Conservation (phyloP, 2,797 vertebrate species). For the Crocidura indochinensis region DNA sequence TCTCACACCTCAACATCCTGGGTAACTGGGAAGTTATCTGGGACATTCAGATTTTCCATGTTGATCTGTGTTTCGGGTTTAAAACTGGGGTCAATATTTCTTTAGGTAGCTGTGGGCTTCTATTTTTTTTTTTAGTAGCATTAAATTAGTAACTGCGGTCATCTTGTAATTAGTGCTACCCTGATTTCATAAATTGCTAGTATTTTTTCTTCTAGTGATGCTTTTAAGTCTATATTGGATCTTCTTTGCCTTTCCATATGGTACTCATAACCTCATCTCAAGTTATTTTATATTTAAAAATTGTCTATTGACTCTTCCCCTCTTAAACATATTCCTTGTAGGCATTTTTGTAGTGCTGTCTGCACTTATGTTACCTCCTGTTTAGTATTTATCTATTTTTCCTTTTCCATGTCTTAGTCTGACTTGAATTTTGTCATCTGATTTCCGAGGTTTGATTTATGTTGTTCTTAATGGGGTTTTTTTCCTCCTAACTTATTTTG, state of each 20-base stretch:
- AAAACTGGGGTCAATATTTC: no score
- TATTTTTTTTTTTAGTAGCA: no score
- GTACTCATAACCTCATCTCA: conserved; percentile 4
- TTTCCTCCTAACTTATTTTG: conserved; percentile 28
- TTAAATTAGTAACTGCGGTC: no score
- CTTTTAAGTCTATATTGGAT: conserved; percentile 35
- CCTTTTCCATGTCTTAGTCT: conserved; percentile 28
- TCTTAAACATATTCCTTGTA: conserved; percentile 14
- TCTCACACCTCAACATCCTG: no score
- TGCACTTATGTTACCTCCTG: neutral
- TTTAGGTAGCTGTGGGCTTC: no score
- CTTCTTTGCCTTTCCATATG: conserved; percentile 17
- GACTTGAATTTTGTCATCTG: neutral
- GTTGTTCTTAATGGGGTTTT: neutral
- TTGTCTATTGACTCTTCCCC: neutral
- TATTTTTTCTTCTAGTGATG: neutral
- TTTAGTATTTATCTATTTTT: neutral
- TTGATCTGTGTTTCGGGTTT: no score
- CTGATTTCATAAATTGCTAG: neutral
- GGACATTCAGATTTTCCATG: no score
- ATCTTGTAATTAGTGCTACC: no score
- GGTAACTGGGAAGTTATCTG: no score
- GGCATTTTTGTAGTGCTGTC: neutral
- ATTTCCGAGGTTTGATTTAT: conserved; percentile 28
- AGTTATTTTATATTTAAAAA: neutral